phyloP scores from a whole-genome alignment of 2,113 vertebrate genomes.

The Leucoraja erinaceus region DNA sequence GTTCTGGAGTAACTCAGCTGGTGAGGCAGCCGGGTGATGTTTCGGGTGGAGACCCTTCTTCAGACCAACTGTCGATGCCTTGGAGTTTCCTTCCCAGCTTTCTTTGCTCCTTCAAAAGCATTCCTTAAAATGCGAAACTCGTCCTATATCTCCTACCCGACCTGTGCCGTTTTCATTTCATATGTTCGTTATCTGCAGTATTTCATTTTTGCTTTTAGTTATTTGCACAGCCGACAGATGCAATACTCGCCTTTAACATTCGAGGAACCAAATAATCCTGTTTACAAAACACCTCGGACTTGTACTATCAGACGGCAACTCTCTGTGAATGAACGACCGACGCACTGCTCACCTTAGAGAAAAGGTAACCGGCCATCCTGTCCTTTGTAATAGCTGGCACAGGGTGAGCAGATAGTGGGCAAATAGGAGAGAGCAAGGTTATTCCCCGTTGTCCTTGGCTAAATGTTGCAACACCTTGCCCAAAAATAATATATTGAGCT shows the following conservation, averaged over 20 bases:
- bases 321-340: neutral
- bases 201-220: no score
- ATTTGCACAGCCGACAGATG: neutral
- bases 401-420: neutral
- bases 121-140: no score
- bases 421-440: neutral
- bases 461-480: neutral
- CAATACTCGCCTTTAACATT: neutral
- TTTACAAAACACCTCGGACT: neutral
- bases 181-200: no score
- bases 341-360: neutral
- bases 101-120: no score
- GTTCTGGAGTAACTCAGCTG: no score
- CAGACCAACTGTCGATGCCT: no score
- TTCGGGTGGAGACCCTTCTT: no score
- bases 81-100: no score
- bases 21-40: no score
- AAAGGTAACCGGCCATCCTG: neutral
- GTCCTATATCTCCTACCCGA: no score
- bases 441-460: neutral
- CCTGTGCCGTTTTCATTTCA: no score
- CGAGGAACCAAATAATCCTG: neutral
- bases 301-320: neutral
- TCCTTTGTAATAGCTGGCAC: neutral
- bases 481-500: neutral